A percentile compares a stretch with the other conserved stretches of the same genome.
Conservation (phyloP, 1,140 invertebrate species). For the Zaprionus ornatus region DNA sequence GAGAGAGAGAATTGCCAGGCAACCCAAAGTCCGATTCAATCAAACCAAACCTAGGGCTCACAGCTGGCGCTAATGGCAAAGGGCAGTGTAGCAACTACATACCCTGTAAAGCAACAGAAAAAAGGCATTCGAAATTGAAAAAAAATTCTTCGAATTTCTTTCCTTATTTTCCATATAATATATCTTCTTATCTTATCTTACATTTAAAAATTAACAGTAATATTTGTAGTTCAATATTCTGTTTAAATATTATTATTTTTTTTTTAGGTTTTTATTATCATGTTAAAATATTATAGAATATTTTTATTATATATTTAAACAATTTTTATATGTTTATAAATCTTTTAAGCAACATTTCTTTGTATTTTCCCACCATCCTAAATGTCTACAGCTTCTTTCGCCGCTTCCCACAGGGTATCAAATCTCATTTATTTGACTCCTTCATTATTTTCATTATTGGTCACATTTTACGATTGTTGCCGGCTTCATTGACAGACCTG, state of each 20-base stretch:
- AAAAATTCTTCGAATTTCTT: background rate
- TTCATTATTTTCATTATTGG: constrained; percentile 74
- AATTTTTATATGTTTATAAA: too few species aligned
- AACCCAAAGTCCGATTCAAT: constrained; percentile 32
- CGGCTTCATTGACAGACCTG: constrained; percentile 5
- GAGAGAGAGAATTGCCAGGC: background rate
- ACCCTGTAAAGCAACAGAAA: constrained; percentile 4
- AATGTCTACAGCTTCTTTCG: background rate
- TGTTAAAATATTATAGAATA: too few species aligned
- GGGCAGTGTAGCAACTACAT: background rate
- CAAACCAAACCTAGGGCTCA: constrained; percentile 23
- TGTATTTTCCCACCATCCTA: background rate
- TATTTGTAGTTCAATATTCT: background rate
- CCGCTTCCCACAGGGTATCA: constrained; percentile 24
- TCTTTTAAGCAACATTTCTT: background rate
- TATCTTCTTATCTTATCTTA: background rate
- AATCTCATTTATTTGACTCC: constrained; percentile 54
- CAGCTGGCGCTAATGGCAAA: constrained; percentile 38
- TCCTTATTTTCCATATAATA: background rate
- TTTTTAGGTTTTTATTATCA: background rate
- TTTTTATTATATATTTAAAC: too few species aligned
- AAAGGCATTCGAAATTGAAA: too few species aligned
- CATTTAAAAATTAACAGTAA: background rate
- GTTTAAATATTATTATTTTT: background rate
- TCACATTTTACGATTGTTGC: constrained; percentile 69